These are phyloP conservation scores for Aquatica leii DNA, from an alignment of 2,888 invertebrate species.

Conservation along the genomic window DNA sequence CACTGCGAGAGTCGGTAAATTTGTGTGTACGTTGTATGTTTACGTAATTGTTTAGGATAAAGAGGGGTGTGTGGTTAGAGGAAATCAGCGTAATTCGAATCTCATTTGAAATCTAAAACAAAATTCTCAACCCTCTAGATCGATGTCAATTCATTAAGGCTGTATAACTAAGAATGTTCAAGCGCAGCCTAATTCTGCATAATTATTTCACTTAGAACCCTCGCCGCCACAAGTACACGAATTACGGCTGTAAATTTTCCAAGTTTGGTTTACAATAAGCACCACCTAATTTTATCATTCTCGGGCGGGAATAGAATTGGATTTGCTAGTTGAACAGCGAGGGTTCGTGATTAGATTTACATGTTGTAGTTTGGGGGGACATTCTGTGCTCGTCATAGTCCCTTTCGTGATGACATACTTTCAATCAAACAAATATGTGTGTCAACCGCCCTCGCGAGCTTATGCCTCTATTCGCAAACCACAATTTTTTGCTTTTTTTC, in stretches of 20 bases:
- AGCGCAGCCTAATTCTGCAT: constrained; percentile 59
- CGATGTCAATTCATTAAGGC: constrained; percentile 61
- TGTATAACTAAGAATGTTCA: constrained; percentile 56
- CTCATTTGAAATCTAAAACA: constrained; percentile 57
- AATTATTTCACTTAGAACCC: constrained; percentile 59
- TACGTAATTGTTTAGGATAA: constrained; percentile 20
- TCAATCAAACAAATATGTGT: constrained; percentile 56
- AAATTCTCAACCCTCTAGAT: constrained; percentile 54
- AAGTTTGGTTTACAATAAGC: constrained; percentile 66
- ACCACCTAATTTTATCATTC: constrained; percentile 63
- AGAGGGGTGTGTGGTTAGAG: constrained; percentile 21
- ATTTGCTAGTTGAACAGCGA: constrained; percentile 62
- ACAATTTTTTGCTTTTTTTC: too few relatives aligned
- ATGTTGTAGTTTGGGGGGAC: constrained; percentile 56
- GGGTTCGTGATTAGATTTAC: constrained; percentile 62
- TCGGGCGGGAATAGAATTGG: constrained; percentile 61
- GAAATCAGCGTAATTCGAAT: constrained; percentile 45
- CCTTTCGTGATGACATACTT: constrained; percentile 57
- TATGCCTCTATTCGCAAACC: too few relatives aligned
- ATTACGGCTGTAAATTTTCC: constrained; percentile 62
- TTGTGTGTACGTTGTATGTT: constrained; percentile 10
- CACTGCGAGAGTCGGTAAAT: not conserved
- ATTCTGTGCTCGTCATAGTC: constrained; percentile 44
- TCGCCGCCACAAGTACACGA: constrained; percentile 59
- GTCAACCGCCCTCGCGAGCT: constrained; percentile 42